phyloP scores from a whole-genome alignment of 2,888 invertebrate species.

The Gymnocheta viridis region DNA sequence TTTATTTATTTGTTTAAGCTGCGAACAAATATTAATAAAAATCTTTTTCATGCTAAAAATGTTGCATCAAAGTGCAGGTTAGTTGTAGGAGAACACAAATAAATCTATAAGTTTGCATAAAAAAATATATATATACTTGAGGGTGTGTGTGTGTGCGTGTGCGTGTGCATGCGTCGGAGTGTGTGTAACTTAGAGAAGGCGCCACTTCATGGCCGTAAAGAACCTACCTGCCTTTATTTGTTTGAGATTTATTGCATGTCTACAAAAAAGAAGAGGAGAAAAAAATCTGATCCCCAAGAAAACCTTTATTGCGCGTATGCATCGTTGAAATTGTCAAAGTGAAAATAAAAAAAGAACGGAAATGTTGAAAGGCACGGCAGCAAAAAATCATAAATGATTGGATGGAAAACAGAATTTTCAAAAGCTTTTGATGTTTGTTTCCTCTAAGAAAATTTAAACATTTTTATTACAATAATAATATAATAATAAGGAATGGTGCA shows the following conservation, averaged over 20 bases:
- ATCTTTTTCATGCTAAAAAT: constrained; percentile 12
- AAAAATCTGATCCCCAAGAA: not conserved
- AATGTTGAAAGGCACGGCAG: constrained; percentile 29
- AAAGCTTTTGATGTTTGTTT: constrained; percentile 58
- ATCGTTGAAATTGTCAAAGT: constrained; percentile 50
- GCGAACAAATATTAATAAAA: constrained; percentile 54
- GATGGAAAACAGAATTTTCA: not conserved
- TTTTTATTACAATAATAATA: not conserved
- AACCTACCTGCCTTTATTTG: not conserved
- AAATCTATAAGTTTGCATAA: no score
- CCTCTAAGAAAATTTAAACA: not conserved
- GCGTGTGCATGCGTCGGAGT: not conserved
- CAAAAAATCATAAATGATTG: not conserved
- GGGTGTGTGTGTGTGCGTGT: no score
- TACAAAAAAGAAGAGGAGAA: no score
- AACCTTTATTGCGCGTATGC: constrained; percentile 8
- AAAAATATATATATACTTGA: no score
- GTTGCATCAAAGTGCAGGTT: constrained; percentile 30
- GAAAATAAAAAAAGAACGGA: constrained; percentile 4
- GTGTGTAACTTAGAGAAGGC: not conserved
- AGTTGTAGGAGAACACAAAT: not conserved
- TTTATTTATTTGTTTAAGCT: constrained; percentile 22
- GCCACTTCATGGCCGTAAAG: not conserved
- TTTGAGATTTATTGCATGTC: not conserved
- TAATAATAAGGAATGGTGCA: not conserved